A percentile compares a stretch with the other conserved stretches of the same genome.
Conservation (phyloP, 2,113 vertebrate genomes). For the Apeltes quadracus region DNA sequence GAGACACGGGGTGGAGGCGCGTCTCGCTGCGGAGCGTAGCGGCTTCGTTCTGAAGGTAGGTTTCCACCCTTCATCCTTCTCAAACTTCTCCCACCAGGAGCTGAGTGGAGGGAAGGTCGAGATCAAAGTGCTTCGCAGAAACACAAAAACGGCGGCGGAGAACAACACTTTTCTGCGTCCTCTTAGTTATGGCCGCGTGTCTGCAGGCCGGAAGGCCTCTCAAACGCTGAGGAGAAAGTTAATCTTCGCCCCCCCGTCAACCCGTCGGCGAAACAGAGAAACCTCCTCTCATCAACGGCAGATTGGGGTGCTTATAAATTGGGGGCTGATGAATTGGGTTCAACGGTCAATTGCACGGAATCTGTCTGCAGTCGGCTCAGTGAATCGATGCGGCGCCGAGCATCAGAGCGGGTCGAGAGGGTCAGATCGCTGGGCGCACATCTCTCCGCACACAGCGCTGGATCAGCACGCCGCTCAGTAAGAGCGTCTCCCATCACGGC, state of each 20-base stretch:
- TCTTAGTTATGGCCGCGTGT: slow-evolving; percentile 29
- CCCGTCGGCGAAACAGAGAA: slow-evolving; percentile 21
- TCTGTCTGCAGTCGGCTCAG: slow-evolving; percentile 55
- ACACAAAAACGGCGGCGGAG: slow-evolving; percentile 23
- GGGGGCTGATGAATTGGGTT: slow-evolving; percentile 48
- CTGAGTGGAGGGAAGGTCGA: slow-evolving; percentile 31
- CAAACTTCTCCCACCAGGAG: slow-evolving; percentile 17
- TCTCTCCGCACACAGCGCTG: slow-evolving; percentile 38
- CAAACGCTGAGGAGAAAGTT: slow-evolving; percentile 13
- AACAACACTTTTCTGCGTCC: slow-evolving; percentile 16
- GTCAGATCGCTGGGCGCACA: slow-evolving; percentile 45
- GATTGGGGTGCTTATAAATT: no score
- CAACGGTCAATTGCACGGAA: slow-evolving; percentile 48
- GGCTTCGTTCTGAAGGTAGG: slow-evolving; percentile 17
- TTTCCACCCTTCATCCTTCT: slow-evolving; percentile 16
- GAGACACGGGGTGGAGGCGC: slow-evolving; percentile 16
- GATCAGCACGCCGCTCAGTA: slow-evolving; percentile 14
- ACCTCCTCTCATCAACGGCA: slow-evolving; percentile 38
- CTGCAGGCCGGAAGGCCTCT: slow-evolving; percentile 21
- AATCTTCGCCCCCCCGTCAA: slow-evolving; percentile 49
- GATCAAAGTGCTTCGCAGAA: slow-evolving; percentile 24
- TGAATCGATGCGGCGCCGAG: slow-evolving; percentile 50
- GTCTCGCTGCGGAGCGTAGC: slow-evolving; percentile 8
- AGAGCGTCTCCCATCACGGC: slow-evolving; percentile 9
- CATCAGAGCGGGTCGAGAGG: slow-evolving; percentile 43